Percentiles rank a stretch among this genome's conserved stretches.
These are phyloP conservation scores for Globia sparganii DNA, from an alignment of 2,888 invertebrate species.

Conservation along the genomic window DNA sequence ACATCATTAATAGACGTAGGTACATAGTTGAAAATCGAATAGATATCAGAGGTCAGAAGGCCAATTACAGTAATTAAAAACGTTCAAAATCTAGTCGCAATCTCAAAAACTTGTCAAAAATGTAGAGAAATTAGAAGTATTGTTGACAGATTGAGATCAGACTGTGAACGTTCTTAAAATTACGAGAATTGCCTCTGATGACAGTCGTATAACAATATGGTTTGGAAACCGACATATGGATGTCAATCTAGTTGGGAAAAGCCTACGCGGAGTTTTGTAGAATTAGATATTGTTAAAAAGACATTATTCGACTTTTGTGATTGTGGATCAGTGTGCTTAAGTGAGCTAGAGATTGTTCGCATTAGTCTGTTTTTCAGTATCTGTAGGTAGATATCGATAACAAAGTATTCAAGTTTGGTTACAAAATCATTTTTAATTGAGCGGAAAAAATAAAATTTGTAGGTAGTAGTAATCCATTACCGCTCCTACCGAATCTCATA, in stretches of 20 bases:
- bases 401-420: not conserved
- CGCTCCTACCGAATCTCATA: not conserved
- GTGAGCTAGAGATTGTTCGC: not conserved
- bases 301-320: too few species aligned
- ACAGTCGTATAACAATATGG: not conserved
- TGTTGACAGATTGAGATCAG: too few species aligned
- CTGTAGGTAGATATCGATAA: not conserved
- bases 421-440: not conserved
- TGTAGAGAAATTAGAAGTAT: too few species aligned
- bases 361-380: not conserved
- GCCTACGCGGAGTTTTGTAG: not conserved
- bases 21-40: not conserved
- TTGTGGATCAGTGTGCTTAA: not conserved
- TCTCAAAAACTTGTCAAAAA: too few species aligned
- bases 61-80: too few species aligned
- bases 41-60: not conserved
- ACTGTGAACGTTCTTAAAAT: too few species aligned
- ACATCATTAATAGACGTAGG: not conserved
- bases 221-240: not conserved
- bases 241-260: not conserved
- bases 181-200: too few species aligned
- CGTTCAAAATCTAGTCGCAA: too few species aligned
- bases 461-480: slow-evolving; percentile 7
- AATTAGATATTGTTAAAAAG: not conserved
- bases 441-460: slow-evolving; percentile 13